phyloP scores from a whole-genome alignment of 2,888 invertebrate genomes.

The Lithophane ornitopus region DNA sequence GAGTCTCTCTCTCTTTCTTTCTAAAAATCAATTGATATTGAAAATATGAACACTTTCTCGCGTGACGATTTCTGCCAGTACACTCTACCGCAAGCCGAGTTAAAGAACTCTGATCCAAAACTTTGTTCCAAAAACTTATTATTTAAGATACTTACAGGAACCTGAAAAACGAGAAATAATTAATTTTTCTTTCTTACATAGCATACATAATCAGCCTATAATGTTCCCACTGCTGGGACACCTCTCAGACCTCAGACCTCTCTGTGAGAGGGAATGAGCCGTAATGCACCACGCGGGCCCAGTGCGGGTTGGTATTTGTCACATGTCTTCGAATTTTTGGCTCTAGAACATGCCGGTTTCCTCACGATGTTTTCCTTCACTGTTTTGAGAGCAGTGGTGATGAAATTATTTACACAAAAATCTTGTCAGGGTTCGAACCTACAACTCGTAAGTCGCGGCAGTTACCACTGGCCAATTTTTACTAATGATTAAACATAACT shows the following conservation, averaged over 20 bases:
- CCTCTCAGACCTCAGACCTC: background rate
- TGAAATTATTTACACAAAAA: background rate
- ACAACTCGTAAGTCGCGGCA: background rate
- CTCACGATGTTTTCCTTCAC: background rate
- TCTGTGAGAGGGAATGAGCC: background rate
- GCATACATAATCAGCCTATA: background rate
- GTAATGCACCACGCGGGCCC: background rate
- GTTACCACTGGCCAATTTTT: background rate
- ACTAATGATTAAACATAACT: background rate
- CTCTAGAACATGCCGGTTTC: background rate
- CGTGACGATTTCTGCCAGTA: too few species aligned
- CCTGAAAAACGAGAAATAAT: background rate
- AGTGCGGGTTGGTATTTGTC: background rate
- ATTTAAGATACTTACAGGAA: background rate
- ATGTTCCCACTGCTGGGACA: background rate
- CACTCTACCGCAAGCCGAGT: too few species aligned
- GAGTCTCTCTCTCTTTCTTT: too few species aligned
- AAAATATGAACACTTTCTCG: too few species aligned
- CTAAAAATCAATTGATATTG: too few species aligned
- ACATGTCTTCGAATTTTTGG: background rate
- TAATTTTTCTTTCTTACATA: background rate
- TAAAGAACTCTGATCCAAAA: background rate
- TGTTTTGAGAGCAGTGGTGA: background rate
- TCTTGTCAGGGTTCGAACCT: background rate
- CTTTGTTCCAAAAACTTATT: background rate